Evolutionary conservation across 2,888 invertebrate species (phyloP), one percentile per base, ranked within the genome.

Genomic region (Pammene aurita): DNA sequence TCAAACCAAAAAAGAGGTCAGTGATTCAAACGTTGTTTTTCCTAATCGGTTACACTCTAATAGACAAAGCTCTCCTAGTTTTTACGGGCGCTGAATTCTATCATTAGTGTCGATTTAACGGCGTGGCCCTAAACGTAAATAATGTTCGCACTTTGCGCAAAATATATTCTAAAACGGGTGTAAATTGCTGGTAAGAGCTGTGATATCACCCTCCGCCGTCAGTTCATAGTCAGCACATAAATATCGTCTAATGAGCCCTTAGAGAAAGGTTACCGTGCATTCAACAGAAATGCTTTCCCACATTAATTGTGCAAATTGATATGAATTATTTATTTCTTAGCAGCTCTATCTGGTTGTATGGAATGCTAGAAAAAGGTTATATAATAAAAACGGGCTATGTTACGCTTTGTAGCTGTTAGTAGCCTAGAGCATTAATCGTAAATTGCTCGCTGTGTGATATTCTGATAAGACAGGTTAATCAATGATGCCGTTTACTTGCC

Each of bases 1-100:
- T 76, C 91, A 93, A 80, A 92, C 92, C 71, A 93, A 93, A 79
- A 93, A 93, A 89, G 93, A 93, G 93, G 93, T 93, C 85, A 92
- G 93, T 89, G 83, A 85, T 84, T 87, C 84, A 77, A 78, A 77
- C 78, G 80, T 81, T 80, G 65, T 84, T 84, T 83, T 80, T 77
- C 81, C 83, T 81, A 85, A 83, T 84, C 84, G 84, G 87, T 88
- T 86, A 87, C 88, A 88, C 84, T 88, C 87, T 86, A 88, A 86
- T 89, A 88, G 86, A 75, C 78, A 65, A 74, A 62, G 70, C 86
- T 86, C 85, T 87, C 84, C 83, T 83, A 78, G 78, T 79, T 77
- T 80, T 77, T 78, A 80, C 77, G 75, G 75, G 73, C 73, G 69
- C 73, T 76, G 77, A 78, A 78, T 85, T 84, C 81, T 82, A 82